Evolutionary conservation across 2,113 vertebrate genomes (phyloP).

Genomic region (Odocoileus hemionus): DNA sequence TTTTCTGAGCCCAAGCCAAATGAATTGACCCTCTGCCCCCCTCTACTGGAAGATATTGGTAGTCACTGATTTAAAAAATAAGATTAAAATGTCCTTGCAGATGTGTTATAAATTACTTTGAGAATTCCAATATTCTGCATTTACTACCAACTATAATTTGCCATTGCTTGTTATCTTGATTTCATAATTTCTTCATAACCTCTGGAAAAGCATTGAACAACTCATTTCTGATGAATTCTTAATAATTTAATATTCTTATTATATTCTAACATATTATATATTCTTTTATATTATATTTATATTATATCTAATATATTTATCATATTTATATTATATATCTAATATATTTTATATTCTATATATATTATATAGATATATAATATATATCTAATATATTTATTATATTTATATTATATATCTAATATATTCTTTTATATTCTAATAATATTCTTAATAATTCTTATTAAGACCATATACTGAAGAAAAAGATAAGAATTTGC

Average conservation of each 20-base stretch:
- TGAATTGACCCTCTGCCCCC: slow-evolving; percentile 74
- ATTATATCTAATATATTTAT: too few species aligned
- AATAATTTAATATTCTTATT: too few species aligned
- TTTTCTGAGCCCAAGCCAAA: slow-evolving; percentile 15
- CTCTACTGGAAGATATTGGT: slow-evolving; percentile 75
- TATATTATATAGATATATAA: too few species aligned
- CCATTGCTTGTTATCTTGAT: neutral
- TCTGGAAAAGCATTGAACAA: neutral
- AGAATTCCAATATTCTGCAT: neutral
- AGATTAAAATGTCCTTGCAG: neutral
- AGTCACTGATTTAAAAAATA: neutral
- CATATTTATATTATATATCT: too few species aligned
- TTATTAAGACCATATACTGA: neutral
- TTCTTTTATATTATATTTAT: too few species aligned
- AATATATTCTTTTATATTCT: too few species aligned
- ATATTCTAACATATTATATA: too few species aligned
- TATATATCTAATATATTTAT: too few species aligned
- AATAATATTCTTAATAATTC: neutral
- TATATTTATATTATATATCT: too few species aligned
- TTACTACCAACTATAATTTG: neutral
- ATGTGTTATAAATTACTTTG: neutral
- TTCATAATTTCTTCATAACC: neutral
- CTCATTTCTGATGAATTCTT: neutral
- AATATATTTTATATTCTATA: too few species aligned
- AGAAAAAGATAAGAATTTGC: neutral